phyloP scores from a whole-genome alignment of 1,140 invertebrate genomes.

The Sycophila sp. region DNA sequence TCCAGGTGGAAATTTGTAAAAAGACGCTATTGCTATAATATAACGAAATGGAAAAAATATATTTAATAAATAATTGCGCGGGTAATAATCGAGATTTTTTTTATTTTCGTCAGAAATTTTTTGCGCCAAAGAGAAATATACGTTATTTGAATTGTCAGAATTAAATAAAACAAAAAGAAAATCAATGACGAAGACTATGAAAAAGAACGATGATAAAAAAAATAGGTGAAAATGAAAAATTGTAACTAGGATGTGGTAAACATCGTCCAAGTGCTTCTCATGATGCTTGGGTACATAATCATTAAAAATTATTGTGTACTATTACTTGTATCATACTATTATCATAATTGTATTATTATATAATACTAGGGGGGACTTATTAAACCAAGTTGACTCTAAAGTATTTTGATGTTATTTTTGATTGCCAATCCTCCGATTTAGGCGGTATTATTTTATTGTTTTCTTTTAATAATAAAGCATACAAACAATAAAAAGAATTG shows the following conservation, averaged over 20 bases:
- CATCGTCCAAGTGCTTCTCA: constrained; percentile 40
- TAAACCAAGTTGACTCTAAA: constrained; percentile 44
- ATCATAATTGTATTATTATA: constrained; percentile 40
- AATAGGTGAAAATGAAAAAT: background rate
- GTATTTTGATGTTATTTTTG: background rate
- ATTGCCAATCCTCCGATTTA: background rate
- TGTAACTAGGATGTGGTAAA: constrained; percentile 33
- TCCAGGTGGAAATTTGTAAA: constrained; percentile 17
- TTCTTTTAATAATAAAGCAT: constrained; percentile 6
- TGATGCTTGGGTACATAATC: constrained; percentile 42
- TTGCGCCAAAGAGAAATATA: constrained; percentile 6
- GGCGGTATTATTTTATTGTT: background rate
- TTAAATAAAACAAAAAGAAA: constrained; percentile 2
- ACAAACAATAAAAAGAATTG: background rate
- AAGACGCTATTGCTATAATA: constrained; percentile 17
- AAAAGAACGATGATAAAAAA: background rate
- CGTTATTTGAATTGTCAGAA: background rate
- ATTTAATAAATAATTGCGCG: constrained; percentile 6
- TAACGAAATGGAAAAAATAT: constrained; percentile 2
- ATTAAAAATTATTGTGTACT: constrained; percentile 40
- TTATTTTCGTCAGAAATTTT: constrained; percentile 22
- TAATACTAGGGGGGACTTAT: constrained; percentile 41
- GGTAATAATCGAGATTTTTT: constrained; percentile 21
- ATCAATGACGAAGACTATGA: background rate
- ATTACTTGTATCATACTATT: constrained; percentile 41